A percentile compares a stretch with the other conserved stretches of the same genome.
phyloP scores from a whole-genome alignment of 2,888 invertebrate genomes.

The Allolobophora icterica region DNA sequence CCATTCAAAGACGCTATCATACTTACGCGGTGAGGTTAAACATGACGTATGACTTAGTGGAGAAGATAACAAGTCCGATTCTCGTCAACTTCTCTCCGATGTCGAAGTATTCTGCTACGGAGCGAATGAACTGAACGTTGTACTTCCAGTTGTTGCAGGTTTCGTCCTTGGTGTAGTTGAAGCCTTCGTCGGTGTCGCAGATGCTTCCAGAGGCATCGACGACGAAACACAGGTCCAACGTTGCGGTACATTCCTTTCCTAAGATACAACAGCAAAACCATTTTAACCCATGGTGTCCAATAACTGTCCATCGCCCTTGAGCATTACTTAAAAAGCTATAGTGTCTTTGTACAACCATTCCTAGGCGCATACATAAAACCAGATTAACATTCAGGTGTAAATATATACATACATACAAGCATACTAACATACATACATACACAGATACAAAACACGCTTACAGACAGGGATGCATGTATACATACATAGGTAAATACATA shows the following conservation, averaged over 20 bases:
- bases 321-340: too few relatives aligned
- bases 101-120: neutral
- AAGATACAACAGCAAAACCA: neutral
- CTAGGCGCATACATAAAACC: too few relatives aligned
- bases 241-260: neutral
- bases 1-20: too few relatives aligned
- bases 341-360: too few relatives aligned
- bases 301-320: too few relatives aligned
- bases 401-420: too few relatives aligned
- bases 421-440: too few relatives aligned
- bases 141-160: slow-evolving; percentile 35
- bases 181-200: slow-evolving; percentile 32
- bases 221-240: neutral
- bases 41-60: neutral
- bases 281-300: neutral
- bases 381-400: too few relatives aligned
- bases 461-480: too few relatives aligned
- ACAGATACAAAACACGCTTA: too few relatives aligned
- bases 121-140: slow-evolving; percentile 13
- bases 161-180: neutral
- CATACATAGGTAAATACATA: too few relatives aligned
- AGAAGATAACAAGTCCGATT: neutral
- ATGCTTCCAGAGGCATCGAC: slow-evolving; percentile 37
- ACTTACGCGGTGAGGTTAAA: slow-evolving; percentile 10
- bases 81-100: neutral